Evolutionary conservation across 2,888 invertebrate species (phyloP).

Genomic region (Pristionchus japonicus): DNA sequence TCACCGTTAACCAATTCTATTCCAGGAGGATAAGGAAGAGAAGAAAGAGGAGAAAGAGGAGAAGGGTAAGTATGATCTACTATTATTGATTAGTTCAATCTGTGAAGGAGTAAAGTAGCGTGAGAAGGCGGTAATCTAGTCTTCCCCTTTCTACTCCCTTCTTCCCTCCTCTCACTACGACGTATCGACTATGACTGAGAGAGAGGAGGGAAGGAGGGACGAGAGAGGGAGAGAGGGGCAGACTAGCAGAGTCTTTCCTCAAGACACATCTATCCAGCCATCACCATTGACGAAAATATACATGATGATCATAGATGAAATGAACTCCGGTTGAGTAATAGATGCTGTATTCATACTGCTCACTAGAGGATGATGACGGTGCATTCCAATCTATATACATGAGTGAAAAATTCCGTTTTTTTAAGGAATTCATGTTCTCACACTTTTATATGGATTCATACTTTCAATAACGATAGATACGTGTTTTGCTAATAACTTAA

Average conservation of each 20-base stretch:
- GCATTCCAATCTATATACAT: too few relatives aligned
- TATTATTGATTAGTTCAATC: neutral
- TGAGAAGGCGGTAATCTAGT: slow-evolving; percentile 30
- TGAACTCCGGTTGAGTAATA: neutral
- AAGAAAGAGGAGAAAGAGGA: neutral
- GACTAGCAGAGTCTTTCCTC: neutral
- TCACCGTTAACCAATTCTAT: neutral
- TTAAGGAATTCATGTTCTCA: too few relatives aligned
- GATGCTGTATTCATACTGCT: too few relatives aligned
- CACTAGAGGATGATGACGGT: too few relatives aligned
- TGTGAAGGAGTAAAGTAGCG: neutral
- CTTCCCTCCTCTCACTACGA: neutral
- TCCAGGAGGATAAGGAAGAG: neutral
- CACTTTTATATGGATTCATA: too few relatives aligned
- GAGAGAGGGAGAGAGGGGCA: neutral
- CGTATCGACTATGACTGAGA: slow-evolving; percentile 10
- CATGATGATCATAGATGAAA: neutral
- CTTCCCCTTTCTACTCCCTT: neutral
- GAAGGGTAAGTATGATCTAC: slow-evolving; percentile 1
- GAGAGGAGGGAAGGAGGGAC: neutral
- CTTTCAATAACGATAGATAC: neutral
- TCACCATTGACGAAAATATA: neutral
- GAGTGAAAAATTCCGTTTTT: too few relatives aligned
- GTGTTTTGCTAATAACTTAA: too few relatives aligned
- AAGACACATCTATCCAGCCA: neutral